phyloP scores from a whole-genome alignment of 2,797 vertebrate species.

The Labroides dimidiatus region DNA sequence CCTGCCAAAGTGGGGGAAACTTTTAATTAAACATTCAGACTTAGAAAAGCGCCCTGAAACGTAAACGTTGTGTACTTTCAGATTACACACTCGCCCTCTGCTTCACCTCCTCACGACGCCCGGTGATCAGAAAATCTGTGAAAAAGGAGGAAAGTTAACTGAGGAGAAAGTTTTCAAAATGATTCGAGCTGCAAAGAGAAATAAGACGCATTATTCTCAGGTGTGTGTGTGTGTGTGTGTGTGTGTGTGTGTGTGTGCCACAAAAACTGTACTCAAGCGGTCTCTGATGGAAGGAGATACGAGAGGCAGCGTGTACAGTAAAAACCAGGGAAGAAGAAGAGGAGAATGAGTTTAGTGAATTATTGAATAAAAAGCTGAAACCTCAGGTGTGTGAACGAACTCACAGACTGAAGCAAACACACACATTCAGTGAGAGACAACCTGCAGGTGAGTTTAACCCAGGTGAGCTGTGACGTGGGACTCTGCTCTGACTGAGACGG shows the following conservation, averaged over 20 bases:
- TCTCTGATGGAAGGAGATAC: not conserved
- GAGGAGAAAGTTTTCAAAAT: not conserved
- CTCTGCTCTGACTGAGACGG: too few relatives aligned
- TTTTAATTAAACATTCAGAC: slow-evolving; percentile 40
- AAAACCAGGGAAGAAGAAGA: too few relatives aligned
- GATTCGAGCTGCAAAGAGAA: not conserved
- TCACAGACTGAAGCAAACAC: too few relatives aligned
- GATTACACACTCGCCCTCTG: not conserved
- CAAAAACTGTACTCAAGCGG: not conserved
- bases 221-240: not conserved
- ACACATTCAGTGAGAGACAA: too few relatives aligned
- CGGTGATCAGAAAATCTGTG: not conserved
- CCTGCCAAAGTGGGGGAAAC: slow-evolving; percentile 13
- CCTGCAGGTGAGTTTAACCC: too few relatives aligned
- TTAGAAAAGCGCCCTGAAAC: not conserved
- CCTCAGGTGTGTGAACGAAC: too few relatives aligned
- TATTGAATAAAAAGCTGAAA: too few relatives aligned
- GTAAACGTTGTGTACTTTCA: not conserved
- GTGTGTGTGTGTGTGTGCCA: too few relatives aligned
- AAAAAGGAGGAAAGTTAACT: not conserved
- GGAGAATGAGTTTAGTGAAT: too few relatives aligned
- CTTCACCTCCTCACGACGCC: not conserved
- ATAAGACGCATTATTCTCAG: not conserved
- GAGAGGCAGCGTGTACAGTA: too few relatives aligned
- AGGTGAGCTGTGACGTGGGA: too few relatives aligned